Evolutionary conservation across 2,113 vertebrate genomes (phyloP).

Genomic region (Oncorhynchus kisutch): DNA sequence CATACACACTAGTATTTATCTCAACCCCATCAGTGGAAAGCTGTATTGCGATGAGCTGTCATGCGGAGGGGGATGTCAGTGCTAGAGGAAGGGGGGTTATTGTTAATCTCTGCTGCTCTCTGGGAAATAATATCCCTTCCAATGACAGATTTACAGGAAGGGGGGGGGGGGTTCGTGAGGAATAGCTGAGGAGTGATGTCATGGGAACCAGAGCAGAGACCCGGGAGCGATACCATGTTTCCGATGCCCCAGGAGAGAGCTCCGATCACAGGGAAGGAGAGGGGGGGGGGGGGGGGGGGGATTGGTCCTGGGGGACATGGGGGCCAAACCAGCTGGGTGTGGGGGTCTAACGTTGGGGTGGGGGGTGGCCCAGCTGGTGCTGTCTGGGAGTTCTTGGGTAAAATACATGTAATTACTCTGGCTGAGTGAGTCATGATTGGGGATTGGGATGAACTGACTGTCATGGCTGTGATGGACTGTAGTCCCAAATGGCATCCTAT

Average conservation of each 20-base stretch:
- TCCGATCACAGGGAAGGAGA: background rate
- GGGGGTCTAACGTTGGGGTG: too few relatives aligned
- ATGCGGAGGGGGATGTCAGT: background rate
- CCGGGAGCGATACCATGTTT: conserved; percentile 3
- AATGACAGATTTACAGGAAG: conserved; percentile 71
- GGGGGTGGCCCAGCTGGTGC: too few relatives aligned
- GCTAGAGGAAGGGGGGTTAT: background rate
- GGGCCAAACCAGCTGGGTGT: background rate
- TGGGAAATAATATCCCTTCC: conserved; percentile 67
- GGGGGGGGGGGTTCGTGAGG: conserved; percentile 31
- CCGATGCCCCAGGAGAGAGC: background rate
- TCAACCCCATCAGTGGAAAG: background rate
- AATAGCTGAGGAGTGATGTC: conserved; percentile 73
- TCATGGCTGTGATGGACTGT: too few relatives aligned
- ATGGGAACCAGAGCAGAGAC: conserved; percentile 58
- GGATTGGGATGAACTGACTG: too few relatives aligned
- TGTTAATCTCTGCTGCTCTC: conserved; percentile 37
- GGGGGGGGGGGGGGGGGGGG: too few relatives aligned
- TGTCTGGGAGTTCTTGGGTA: too few relatives aligned
- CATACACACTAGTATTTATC: background rate
- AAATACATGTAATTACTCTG: too few relatives aligned
- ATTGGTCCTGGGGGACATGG: background rate
- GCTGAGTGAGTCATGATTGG: too few relatives aligned
- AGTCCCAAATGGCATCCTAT: too few relatives aligned
- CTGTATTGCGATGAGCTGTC: background rate